Conservation (phyloP, 1,140 invertebrate species). For the Sinella curviseta region DNA sequence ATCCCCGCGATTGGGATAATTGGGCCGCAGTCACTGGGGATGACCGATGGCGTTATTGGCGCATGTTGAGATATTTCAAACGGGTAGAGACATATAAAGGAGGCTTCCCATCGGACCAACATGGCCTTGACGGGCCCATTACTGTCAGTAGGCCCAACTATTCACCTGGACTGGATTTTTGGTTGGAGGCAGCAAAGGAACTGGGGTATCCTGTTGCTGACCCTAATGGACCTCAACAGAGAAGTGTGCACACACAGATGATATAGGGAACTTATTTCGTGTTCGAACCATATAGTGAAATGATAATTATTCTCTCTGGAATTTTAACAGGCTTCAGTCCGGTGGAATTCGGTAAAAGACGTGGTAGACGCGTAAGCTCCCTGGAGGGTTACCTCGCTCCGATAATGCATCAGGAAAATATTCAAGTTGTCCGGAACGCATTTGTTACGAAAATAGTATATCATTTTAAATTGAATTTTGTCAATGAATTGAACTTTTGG, state of each 20-base stretch:
- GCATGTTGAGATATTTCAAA: background rate
- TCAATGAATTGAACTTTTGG: no score
- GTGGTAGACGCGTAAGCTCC: no score
- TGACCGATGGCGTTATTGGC: background rate
- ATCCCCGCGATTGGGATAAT: slow-evolving; percentile 21
- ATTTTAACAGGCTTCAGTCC: background rate
- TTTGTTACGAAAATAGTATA: no score
- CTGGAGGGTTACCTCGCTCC: no score
- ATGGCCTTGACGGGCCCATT: slow-evolving; percentile 27
- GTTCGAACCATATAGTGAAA: background rate
- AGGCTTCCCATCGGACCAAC: slow-evolving; percentile 20
- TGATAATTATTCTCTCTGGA: background rate
- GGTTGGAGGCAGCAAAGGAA: slow-evolving; percentile 29
- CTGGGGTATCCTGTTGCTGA: slow-evolving; percentile 29
- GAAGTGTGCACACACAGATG: background rate
- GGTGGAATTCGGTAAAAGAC: background rate
- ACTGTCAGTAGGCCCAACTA: background rate
- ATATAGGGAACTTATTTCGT: background rate
- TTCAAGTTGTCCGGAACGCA: no score
- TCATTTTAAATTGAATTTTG: no score
- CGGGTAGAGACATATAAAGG: background rate
- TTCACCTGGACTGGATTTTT: background rate
- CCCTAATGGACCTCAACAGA: slow-evolving; percentile 29
- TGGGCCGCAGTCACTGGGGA: slow-evolving; percentile 3
- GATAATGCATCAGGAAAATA: no score